Evolutionary conservation across 2,113 vertebrate genomes (phyloP), one percentile per base, ranked within the genome.

Genomic region (Ptilonorhynchus violaceus): DNA sequence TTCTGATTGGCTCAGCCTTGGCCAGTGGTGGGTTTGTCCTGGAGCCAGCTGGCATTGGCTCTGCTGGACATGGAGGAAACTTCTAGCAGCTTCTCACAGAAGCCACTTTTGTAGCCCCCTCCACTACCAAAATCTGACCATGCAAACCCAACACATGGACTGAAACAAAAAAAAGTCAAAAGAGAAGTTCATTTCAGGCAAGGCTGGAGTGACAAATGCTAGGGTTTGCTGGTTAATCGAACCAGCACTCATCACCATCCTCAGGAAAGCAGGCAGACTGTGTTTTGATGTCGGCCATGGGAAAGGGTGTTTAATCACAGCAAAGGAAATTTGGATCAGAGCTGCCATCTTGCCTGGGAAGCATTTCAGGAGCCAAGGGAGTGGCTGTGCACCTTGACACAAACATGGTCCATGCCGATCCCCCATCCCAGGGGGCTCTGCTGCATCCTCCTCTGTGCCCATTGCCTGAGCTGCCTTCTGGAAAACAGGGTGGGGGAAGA

Each of bases 321-420:
- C 62, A 76, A 44, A 70, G 63, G 85, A 80, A 85, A 52, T 62
- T 46, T 41, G 53, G 58, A 47, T 81, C 69, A 76, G 58, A 76
- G 58, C 52, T 87, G 35, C 46, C 4, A 2, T 52, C 72, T 81
- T 7, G 0, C 28, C 59, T 1, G 6, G 53, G 59, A 53, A 78
- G 31, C 1, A 0, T 62, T 83, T 83, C 1, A 1, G 37, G 53
- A 77, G 21, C 41, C 46, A 90, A 90, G 47, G 69, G 44, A 72
- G 52, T 42, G 50, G 22, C 27, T 47, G 27, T 86, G 35, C 52
- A 59, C 27, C 35, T 59, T 72, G 64, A 76, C 56, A 66, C 22
- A 63, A 69, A 28, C 3, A 1, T 62, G 41, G 31, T n/a, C 35
- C 39, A 15, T 1, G 0, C 66, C 3, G 1, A 53, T 23, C 4